Percentiles rank a stretch among this genome's conserved stretches.
Evolutionary conservation across 2,797 vertebrate genomes (phyloP).

Genomic region (Danio aesculapii): DNA sequence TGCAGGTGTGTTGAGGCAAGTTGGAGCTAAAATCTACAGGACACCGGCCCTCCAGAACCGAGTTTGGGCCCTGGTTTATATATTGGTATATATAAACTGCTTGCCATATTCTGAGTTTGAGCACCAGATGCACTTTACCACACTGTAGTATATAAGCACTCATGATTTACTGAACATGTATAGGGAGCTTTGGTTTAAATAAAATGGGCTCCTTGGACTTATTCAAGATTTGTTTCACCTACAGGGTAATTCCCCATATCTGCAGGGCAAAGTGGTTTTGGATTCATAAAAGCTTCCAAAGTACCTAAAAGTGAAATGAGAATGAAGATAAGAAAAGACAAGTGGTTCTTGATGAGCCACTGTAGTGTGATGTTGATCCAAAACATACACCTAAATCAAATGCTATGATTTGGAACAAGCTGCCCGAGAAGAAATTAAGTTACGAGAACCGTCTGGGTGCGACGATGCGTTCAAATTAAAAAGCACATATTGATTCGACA

Average conservation of each 20-base stretch:
- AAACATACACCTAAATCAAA: slow-evolving; percentile 51
- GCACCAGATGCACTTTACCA: slow-evolving; percentile 29
- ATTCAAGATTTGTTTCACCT: neutral
- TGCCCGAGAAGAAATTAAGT: slow-evolving; percentile 62
- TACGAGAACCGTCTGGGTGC: slow-evolving; percentile 46
- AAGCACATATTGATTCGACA: slow-evolving; percentile 53
- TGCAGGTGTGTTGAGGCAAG: too few species aligned
- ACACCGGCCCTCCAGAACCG: too few species aligned
- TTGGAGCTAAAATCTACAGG: too few species aligned
- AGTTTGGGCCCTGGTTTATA: too few species aligned
- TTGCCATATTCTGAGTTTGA: neutral
- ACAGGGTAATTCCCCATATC: neutral
- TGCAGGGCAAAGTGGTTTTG: neutral
- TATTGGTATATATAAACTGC: too few species aligned
- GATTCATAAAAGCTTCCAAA: neutral
- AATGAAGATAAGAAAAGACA: neutral
- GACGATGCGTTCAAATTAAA: slow-evolving; percentile 42
- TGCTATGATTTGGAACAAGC: slow-evolving; percentile 62
- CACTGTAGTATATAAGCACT: slow-evolving; percentile 5
- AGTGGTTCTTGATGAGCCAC: neutral
- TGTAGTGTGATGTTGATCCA: slow-evolving; percentile 42
- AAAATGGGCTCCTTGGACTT: neutral
- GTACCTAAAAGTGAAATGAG: slow-evolving; percentile 7
- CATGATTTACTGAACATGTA: neutral
- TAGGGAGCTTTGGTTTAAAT: slow-evolving; percentile 1